phyloP scores from a whole-genome alignment of 2,797 vertebrate species.

The Numenius phaeopus region DNA sequence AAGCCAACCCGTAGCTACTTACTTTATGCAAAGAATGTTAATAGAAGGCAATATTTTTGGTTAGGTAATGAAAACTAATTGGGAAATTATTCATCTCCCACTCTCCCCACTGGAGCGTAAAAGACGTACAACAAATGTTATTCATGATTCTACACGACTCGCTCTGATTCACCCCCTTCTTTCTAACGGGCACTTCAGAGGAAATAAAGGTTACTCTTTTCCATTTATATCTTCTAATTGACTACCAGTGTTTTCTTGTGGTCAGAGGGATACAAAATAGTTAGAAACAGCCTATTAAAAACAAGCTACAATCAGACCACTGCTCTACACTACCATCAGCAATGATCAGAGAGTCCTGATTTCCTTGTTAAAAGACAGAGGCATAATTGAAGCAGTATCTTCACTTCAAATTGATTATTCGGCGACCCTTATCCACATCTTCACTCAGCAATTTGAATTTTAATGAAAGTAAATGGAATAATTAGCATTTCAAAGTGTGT shows the following conservation, averaged over 20 bases:
- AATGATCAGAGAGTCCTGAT: slow-evolving; percentile 78
- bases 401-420: slow-evolving; percentile 86
- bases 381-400: slow-evolving; percentile 83
- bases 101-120: slow-evolving; percentile 40
- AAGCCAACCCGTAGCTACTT: slow-evolving; percentile 28
- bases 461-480: slow-evolving; percentile 88
- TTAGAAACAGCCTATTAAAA: slow-evolving; percentile 79
- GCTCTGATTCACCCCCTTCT: slow-evolving; percentile 69
- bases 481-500: slow-evolving; percentile 88
- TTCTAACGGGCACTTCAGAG: slow-evolving; percentile 70
- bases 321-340: slow-evolving; percentile 46
- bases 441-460: slow-evolving; percentile 87
- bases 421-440: slow-evolving; percentile 83
- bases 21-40: slow-evolving; percentile 61
- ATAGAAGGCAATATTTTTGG: slow-evolving; percentile 60
- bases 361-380: slow-evolving; percentile 82
- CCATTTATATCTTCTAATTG: slow-evolving; percentile 81
- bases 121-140: slow-evolving; percentile 74
- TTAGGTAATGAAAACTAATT: slow-evolving; percentile 75
- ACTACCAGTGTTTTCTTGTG: slow-evolving; percentile 76
- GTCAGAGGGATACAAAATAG: slow-evolving; percentile 78
- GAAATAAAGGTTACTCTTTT: slow-evolving; percentile 80
- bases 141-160: slow-evolving; percentile 65
- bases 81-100: slow-evolving; percentile 73
- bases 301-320: slow-evolving; percentile 75